Conservation (phyloP, 2,888 invertebrate genomes). For the Conops quadrifasciatus region DNA sequence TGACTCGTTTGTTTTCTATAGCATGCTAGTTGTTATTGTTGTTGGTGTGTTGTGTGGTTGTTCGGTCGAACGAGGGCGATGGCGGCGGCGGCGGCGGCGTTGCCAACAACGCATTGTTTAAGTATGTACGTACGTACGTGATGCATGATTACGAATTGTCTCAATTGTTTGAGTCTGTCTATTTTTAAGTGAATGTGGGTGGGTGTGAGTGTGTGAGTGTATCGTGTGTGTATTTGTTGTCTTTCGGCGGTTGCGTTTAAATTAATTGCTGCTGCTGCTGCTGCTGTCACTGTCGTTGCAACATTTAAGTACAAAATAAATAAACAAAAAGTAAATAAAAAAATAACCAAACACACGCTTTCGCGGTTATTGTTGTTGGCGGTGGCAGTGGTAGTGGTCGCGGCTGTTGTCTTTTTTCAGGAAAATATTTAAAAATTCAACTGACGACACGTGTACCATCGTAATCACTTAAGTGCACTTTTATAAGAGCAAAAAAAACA, state of each 20-base stretch:
- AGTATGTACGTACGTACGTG: too few relatives aligned
- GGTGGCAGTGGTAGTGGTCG: neutral
- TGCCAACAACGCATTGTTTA: too few relatives aligned
- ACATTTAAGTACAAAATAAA: neutral
- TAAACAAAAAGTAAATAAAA: neutral
- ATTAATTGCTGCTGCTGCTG: neutral
- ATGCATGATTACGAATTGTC: too few relatives aligned
- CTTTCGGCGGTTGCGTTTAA: neutral
- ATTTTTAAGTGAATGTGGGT: neutral
- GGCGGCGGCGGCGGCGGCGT: too few relatives aligned
- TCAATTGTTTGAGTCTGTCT: neutral
- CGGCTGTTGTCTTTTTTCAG: too few relatives aligned
- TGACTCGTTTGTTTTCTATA: too few relatives aligned
- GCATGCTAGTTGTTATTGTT: too few relatives aligned
- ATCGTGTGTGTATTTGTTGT: constrained; percentile 7
- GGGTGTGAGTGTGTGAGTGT: neutral
- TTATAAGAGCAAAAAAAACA: neutral
- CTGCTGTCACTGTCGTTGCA: neutral
- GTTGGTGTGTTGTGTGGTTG: too few relatives aligned
- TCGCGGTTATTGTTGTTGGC: neutral
- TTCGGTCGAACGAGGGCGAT: too few relatives aligned
- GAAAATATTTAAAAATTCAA: constrained; percentile 6
- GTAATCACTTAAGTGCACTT: constrained; percentile 23
- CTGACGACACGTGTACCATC: neutral
- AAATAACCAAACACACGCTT: neutral